phyloP scores from a whole-genome alignment of 2,113 vertebrate species.

The Pedetes capensis region DNA sequence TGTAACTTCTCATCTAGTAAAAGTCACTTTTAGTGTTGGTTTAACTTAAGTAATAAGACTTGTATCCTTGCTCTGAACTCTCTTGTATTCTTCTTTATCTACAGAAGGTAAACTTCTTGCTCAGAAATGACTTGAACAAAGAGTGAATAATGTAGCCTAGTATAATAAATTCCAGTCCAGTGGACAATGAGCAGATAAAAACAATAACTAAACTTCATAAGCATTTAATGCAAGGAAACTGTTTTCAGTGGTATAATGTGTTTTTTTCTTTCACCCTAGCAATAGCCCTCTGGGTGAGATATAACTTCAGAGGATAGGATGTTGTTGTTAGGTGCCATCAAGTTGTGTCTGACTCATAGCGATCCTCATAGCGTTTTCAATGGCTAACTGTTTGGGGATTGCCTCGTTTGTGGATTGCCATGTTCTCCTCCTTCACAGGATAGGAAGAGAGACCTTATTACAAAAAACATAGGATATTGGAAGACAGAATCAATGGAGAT shows the following conservation, averaged over 20 bases:
- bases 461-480: not conserved
- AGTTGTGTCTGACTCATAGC: too few relatives aligned
- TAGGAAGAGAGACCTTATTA: not conserved
- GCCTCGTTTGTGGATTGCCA: too few relatives aligned
- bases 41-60: slow-evolving; percentile 25
- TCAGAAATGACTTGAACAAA: not conserved
- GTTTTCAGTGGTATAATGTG: not conserved
- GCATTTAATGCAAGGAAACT: not conserved
- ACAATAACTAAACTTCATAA: not conserved
- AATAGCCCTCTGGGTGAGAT: not conserved
- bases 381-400: too few relatives aligned
- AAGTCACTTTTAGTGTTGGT: not conserved
- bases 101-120: not conserved
- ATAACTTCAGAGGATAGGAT: not conserved
- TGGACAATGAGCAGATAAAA: not conserved
- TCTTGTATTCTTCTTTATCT: not conserved
- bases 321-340: too few relatives aligned
- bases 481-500: not conserved
- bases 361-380: too few relatives aligned
- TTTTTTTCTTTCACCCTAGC: not conserved
- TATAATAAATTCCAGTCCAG: not conserved
- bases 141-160: not conserved
- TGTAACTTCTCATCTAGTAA: slow-evolving; percentile 8
- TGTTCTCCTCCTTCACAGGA: not conserved
- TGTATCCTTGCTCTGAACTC: not conserved